phyloP scores from a whole-genome alignment of 2,888 invertebrate genomes.

The Selenia dentaria region DNA sequence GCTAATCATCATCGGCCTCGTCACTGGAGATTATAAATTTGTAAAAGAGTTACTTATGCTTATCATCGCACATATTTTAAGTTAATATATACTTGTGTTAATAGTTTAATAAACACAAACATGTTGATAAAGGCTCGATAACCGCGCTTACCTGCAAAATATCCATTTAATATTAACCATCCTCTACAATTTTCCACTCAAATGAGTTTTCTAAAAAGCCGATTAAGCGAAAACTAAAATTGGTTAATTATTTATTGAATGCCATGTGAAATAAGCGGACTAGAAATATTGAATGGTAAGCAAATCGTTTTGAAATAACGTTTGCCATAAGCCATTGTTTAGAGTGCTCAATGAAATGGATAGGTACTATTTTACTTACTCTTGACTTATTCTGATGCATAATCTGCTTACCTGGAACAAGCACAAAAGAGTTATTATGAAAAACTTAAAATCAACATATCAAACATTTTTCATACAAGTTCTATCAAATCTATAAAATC shows the following conservation, averaged over 20 bases:
- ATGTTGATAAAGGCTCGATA: slow-evolving; percentile 31
- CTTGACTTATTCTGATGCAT: background rate
- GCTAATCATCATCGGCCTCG: too few relatives aligned
- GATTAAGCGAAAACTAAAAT: slow-evolving; percentile 81
- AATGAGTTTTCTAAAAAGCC: slow-evolving; percentile 83
- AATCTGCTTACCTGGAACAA: slow-evolving; percentile 48
- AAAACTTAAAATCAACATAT: background rate
- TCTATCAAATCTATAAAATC: too few relatives aligned
- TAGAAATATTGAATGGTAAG: slow-evolving; percentile 37
- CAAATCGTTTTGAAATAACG: slow-evolving; percentile 5
- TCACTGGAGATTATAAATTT: too few relatives aligned
- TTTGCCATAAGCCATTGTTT: too few relatives aligned
- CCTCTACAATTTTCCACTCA: slow-evolving; percentile 76
- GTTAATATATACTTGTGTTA: background rate
- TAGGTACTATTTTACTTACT: too few relatives aligned
- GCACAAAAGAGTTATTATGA: background rate
- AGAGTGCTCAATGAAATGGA: too few relatives aligned
- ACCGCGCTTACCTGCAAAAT: slow-evolving; percentile 49
- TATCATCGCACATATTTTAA: too few relatives aligned
- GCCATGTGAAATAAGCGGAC: slow-evolving; percentile 43
- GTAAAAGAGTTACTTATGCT: too few relatives aligned
- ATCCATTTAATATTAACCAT: slow-evolving; percentile 49
- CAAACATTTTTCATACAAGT: too few relatives aligned
- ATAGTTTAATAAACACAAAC: slow-evolving; percentile 12
- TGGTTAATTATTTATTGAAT: slow-evolving; percentile 75